Percentiles rank a stretch among this genome's conserved stretches.
These are phyloP conservation scores for Drosophila repletoides DNA, from an alignment of 1,140 invertebrate genomes.

Conservation along the genomic window DNA sequence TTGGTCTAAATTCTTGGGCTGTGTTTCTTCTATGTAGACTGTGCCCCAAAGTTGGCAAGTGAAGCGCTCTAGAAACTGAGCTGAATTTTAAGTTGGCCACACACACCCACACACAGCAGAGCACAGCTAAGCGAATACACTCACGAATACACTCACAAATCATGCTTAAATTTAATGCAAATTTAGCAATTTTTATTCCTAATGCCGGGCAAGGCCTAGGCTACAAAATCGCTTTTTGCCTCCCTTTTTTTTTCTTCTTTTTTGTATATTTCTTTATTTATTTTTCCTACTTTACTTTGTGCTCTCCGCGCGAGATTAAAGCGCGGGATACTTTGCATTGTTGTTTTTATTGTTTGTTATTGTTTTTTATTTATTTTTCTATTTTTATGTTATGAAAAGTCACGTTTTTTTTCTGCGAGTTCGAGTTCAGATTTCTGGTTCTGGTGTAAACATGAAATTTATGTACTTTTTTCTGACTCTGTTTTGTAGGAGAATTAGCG, in stretches of 20 bases:
- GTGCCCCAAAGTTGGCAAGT: slow-evolving; percentile 14
- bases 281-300: slow-evolving; percentile 6
- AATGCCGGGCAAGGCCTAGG: slow-evolving; percentile 32
- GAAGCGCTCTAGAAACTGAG: slow-evolving; percentile 22
- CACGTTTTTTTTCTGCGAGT: slow-evolving; percentile 57
- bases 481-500: not conserved
- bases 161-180: slow-evolving; percentile 51
- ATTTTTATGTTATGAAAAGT: slow-evolving; percentile 48
- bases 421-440: slow-evolving; percentile 10
- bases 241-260: not conserved
- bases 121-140: not conserved
- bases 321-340: slow-evolving; percentile 15
- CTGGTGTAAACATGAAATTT: slow-evolving; percentile 50
- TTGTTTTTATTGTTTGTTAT: too few species aligned
- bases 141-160: slow-evolving; percentile 16
- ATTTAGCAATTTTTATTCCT: slow-evolving; percentile 59
- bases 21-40: too few species aligned
- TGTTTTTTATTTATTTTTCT: slow-evolving; percentile 2
- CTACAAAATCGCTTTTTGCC: slow-evolving; percentile 16
- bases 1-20: too few species aligned
- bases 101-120: slow-evolving; percentile 8
- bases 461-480: slow-evolving; percentile 34
- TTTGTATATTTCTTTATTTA: not conserved
- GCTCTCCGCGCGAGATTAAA: slow-evolving; percentile 18
- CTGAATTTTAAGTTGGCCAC: slow-evolving; percentile 27